Base-by-base conservation (phyloP, 1,140 invertebrate species). In the Drosophila triauraria region DNA sequence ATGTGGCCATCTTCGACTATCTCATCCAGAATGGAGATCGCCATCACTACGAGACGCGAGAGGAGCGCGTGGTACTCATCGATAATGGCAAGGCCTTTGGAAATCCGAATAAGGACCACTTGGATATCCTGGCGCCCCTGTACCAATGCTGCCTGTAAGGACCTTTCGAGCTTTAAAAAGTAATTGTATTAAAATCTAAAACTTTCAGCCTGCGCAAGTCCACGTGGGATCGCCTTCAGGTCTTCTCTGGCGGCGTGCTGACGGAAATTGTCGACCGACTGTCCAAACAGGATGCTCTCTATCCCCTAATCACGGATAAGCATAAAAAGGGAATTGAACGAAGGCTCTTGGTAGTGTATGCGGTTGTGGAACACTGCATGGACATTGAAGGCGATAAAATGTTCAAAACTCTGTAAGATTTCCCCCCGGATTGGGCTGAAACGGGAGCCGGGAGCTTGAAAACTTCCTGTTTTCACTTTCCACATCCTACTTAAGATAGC, bases 81-180 rank as follows among this genome's bases (percentile, higher is more conserved):
- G 98, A 99, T 88, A 99, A 99, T 95, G 98, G 97, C 27, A 99
- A 99, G 94, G 97, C 97, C 57, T 95, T 98, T 90, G 97, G 97
- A 12, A 97, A 98, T 94, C 97, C 97, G 4, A 93, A 95, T 83
- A 93, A 95, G 44, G 97, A 98, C 94, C 96, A 97, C 92, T 92
- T 96, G 43, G 97, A 97, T 86, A 98, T 98, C 79, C 93, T 98
- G 72, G 97, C 97, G 17, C 98, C 97, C 48, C 93, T 98, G 0
- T 98, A 97, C 93, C 97, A 98, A 82, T 98, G 97, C 92, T 98
- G 97, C 93, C 95, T 96, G 97, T 97, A 94, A 95, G 96, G 95
- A 30, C 43, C 32, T 68, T 30, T 32, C 20, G 38, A 46, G 27
- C 67, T 53, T 35, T 58, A 63, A 3, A 38, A 69, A 20, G 20